A percentile compares a stretch with the other conserved stretches of the same genome.
phyloP scores from a whole-genome alignment of 1,140 invertebrate species.

The Frieseomelitta varia region DNA sequence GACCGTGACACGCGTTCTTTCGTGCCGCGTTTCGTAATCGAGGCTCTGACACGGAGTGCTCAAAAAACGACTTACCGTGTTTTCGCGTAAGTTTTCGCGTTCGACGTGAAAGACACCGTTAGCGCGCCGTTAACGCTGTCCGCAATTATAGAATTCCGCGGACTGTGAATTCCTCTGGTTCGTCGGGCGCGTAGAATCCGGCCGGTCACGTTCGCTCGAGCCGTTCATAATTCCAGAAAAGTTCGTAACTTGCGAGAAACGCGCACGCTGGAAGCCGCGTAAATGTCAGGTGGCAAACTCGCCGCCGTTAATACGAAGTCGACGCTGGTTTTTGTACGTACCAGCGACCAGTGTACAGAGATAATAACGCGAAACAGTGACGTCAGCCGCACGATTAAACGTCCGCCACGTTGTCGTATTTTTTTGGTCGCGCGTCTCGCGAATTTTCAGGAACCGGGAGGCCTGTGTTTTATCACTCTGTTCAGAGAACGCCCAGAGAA shows the following conservation, averaged over 20 bases:
- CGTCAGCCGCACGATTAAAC: slow-evolving; percentile 13
- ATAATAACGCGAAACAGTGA: slow-evolving; percentile 23
- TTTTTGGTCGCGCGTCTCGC: neutral
- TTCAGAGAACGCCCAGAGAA: neutral
- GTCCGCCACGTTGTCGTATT: slow-evolving; percentile 17
- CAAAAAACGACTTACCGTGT: slow-evolving; percentile 48
- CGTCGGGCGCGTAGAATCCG: slow-evolving; percentile 15
- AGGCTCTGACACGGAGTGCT: neutral
- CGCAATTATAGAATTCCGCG: neutral
- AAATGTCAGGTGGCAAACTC: slow-evolving; percentile 54
- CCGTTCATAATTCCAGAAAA: slow-evolving; percentile 57
- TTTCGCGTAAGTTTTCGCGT: slow-evolving; percentile 1
- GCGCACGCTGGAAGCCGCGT: slow-evolving; percentile 44
- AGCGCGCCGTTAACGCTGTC: neutral
- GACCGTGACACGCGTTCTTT: neutral
- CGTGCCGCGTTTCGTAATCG: neutral
- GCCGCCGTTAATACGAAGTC: slow-evolving; percentile 53
- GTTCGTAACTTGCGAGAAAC: slow-evolving; percentile 57
- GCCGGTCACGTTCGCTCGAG: slow-evolving; percentile 2
- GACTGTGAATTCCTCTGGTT: neutral
- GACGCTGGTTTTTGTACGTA: slow-evolving; percentile 58
- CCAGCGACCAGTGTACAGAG: slow-evolving; percentile 35
- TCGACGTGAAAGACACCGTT: neutral
- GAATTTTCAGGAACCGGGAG: slow-evolving; percentile 7
- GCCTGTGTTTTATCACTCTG: slow-evolving; percentile 3